These are phyloP conservation scores for Rhegmatorhina hoffmannsi DNA, from an alignment of 2,113 vertebrate genomes.

Conservation along the genomic window DNA sequence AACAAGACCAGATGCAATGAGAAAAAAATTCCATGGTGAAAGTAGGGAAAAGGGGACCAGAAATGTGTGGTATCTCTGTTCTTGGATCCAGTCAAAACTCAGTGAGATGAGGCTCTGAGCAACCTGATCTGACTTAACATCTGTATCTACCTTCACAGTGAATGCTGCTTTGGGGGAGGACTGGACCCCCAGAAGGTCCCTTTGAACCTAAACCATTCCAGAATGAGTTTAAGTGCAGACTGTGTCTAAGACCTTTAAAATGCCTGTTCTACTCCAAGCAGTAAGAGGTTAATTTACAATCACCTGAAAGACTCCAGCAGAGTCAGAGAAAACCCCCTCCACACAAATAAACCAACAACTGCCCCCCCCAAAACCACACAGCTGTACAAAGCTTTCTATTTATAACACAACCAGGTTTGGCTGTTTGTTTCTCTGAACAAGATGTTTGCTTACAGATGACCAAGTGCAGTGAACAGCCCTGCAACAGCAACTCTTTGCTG, in stretches of 20 bases:
- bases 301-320: background rate
- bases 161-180: background rate
- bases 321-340: background rate
- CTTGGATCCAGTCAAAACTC: background rate
- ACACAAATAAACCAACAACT: too few species aligned
- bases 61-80: background rate
- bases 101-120: background rate
- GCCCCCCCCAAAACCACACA: background rate
- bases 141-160: background rate
- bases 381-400: background rate
- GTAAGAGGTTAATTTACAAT: background rate
- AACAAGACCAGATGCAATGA: background rate
- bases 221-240: rapidly evolving
- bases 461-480: background rate
- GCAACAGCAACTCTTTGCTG: background rate
- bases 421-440: background rate
- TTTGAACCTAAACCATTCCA: background rate
- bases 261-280: background rate
- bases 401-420: background rate
- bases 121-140: background rate
- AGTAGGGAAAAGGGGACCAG: background rate
- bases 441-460: background rate
- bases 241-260: background rate
- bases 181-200: background rate
- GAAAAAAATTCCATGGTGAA: background rate